Conservation (phyloP, 1,140 invertebrate genomes). For the Tachypleus tridentatus region DNA sequence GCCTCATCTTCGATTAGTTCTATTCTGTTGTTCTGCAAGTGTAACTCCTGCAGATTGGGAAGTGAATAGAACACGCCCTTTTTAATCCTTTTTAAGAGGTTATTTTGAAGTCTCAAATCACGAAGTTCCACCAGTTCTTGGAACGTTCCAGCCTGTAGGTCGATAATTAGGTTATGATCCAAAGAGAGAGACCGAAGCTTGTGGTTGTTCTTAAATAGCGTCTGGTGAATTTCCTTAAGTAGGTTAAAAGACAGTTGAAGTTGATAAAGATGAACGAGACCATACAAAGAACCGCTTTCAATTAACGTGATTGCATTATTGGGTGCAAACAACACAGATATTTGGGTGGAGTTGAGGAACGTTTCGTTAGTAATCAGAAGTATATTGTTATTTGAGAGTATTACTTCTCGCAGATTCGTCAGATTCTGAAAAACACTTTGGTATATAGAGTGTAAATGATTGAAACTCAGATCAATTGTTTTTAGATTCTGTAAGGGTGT, state of each 20-base stretch:
- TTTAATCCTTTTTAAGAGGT: constrained; percentile 57
- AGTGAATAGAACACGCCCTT: constrained; percentile 66
- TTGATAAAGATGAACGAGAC: constrained; percentile 59
- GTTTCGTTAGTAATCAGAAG: constrained; percentile 65
- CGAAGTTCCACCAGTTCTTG: constrained; percentile 50
- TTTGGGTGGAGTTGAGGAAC: constrained; percentile 57
- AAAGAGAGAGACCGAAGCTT: constrained; percentile 70
- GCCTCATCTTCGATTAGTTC: constrained; percentile 66
- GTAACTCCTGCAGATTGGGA: constrained; percentile 63
- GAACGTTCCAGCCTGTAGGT: constrained; percentile 66
- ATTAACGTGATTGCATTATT: constrained; percentile 70
- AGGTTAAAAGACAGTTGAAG: constrained; percentile 77
- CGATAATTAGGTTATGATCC: constrained; percentile 75
- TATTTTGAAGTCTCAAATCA: constrained; percentile 76
- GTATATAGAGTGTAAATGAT: constrained; percentile 69
- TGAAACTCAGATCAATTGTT: constrained; percentile 73
- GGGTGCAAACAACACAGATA: constrained; percentile 72
- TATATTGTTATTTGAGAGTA: constrained; percentile 82
- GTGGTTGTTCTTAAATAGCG: constrained; percentile 56
- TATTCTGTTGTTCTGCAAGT: constrained; percentile 68
- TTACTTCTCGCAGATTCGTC: constrained; percentile 60
- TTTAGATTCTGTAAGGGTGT: constrained; percentile 55
- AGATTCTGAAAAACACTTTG: constrained; percentile 62
- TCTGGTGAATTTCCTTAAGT: constrained; percentile 55
- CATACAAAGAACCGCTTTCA: constrained; percentile 55